phyloP scores from a whole-genome alignment of 2,797 vertebrate genomes.

The Anniella stebbinsi region DNA sequence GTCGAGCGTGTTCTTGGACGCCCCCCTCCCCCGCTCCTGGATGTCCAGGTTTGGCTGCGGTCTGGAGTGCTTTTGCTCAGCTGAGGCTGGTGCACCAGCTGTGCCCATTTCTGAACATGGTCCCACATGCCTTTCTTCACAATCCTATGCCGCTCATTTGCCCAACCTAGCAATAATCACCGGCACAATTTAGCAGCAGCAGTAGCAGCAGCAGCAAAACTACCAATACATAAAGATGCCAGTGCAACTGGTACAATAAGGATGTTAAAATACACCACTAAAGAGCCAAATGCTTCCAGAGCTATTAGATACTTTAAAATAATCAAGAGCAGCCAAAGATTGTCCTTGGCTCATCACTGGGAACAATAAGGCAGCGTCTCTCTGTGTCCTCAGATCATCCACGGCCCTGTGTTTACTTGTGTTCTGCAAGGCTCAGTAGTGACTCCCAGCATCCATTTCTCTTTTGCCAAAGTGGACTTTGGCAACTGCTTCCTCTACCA shows the following conservation, averaged over 20 bases:
- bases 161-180: not conserved
- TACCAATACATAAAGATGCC: not conserved
- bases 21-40: no score
- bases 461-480: conserved; percentile 88
- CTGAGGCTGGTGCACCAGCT: no score
- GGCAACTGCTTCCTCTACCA: conserved; percentile 84
- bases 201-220: not conserved
- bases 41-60: not conserved
- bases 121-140: not conserved
- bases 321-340: not conserved
- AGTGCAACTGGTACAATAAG: not conserved
- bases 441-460: conserved; percentile 84
- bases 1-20: not conserved
- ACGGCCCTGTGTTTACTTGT: conserved; percentile 81
- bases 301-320: not conserved
- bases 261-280: not conserved
- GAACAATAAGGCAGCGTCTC: not conserved
- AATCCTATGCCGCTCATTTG: not conserved
- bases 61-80: no score
- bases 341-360: no score
- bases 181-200: not conserved
- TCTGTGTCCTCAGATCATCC: conserved; percentile 81
- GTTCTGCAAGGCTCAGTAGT: conserved; percentile 78
- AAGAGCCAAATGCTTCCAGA: not conserved
- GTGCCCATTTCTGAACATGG: not conserved